Evolutionary conservation across 1,140 invertebrate species (phyloP).

Genomic region (Melitaea cinxia): DNA sequence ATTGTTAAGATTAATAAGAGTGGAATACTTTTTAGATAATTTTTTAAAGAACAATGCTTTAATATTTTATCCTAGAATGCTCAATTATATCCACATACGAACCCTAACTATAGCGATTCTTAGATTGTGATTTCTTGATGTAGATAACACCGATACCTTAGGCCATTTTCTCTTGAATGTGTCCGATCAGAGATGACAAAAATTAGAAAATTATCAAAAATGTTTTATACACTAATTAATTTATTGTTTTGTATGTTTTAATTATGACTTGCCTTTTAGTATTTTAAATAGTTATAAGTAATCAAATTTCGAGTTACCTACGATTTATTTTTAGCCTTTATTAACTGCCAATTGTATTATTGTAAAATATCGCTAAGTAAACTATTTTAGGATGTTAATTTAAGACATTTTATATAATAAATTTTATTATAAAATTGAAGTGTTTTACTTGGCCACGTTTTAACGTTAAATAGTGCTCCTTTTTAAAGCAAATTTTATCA

Average conservation of each 20-base stretch:
- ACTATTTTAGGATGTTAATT: constrained; percentile 42
- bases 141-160: constrained; percentile 39
- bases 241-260: constrained; percentile 40
- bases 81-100: constrained; percentile 34
- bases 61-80: constrained; percentile 21
- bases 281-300: constrained; percentile 40
- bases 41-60: not conserved
- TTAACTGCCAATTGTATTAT: constrained; percentile 58
- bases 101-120: constrained; percentile 42
- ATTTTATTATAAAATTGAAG: constrained; percentile 47
- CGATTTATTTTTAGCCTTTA: constrained; percentile 44
- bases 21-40: constrained; percentile 4
- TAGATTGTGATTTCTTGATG: constrained; percentile 53
- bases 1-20: not conserved
- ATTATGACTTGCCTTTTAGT: constrained; percentile 36
- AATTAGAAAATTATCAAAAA: constrained; percentile 18
- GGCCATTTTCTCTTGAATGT: constrained; percentile 17
- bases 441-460: too few species aligned
- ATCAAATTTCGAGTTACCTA: constrained; percentile 55
- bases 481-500: not conserved
- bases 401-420: constrained; percentile 59
- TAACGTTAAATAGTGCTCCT: not conserved
- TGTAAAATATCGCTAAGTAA: constrained; percentile 54
- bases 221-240: constrained; percentile 37
- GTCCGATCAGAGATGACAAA: not conserved